phyloP scores from a whole-genome alignment of 2,797 vertebrate genomes.

The Sarcophilus harrisii region DNA sequence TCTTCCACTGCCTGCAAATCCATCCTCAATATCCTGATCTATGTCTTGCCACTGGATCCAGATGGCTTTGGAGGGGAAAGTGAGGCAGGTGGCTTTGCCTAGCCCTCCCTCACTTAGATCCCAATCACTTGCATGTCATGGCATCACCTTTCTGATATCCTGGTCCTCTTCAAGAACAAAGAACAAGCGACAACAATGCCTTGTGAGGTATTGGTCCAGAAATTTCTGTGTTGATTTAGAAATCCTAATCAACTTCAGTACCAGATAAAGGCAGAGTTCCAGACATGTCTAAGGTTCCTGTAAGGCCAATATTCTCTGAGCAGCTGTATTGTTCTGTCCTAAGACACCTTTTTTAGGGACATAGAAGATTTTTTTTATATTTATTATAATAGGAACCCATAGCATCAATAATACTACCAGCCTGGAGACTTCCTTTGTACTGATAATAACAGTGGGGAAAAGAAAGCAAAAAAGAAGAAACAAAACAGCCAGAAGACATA shows the following conservation, averaged over 20 bases:
- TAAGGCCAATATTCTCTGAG: not conserved
- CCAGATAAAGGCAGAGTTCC: not conserved
- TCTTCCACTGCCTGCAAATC: no score
- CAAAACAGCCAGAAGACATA: not conserved
- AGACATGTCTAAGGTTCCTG: not conserved
- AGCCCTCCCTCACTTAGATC: no score
- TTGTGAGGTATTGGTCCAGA: not conserved
- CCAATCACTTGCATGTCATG: no score
- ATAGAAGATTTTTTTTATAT: not conserved
- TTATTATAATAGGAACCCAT: not conserved
- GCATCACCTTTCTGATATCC: no score
- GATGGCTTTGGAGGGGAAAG: no score
- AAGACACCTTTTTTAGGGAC: not conserved
- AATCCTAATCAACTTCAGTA: not conserved
- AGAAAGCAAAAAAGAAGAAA: not conserved
- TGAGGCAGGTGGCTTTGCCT: no score
- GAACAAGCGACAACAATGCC: no score
- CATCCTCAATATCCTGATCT: no score
- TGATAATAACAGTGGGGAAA: not conserved
- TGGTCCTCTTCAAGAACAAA: no score
- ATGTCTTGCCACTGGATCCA: no score
- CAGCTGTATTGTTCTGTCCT: not conserved
- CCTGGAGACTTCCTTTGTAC: not conserved
- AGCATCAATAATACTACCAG: not conserved
- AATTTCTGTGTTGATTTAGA: not conserved